Percentiles rank a stretch among this genome's conserved stretches.
Conservation (phyloP, 2,113 vertebrate genomes). For the Notechis scutatus region DNA sequence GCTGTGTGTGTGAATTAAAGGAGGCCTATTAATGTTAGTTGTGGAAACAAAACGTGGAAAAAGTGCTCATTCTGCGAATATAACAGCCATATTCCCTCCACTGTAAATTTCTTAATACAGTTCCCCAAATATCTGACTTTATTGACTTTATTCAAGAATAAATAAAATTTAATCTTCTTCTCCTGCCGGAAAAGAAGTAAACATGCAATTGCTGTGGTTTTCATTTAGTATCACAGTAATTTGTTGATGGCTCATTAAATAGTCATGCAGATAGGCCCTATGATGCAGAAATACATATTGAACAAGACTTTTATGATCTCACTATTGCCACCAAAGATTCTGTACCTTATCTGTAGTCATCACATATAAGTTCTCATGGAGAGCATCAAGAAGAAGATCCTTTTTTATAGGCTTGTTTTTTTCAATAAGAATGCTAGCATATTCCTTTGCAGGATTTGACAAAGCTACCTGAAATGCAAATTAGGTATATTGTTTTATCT, state of each 20-base stretch:
- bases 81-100: neutral
- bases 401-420: slow-evolving; percentile 78
- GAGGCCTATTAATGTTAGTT: neutral
- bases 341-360: slow-evolving; percentile 88
- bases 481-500: neutral
- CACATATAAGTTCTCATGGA: slow-evolving; percentile 78
- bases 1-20: neutral
- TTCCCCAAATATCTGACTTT: neutral
- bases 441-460: slow-evolving; percentile 62
- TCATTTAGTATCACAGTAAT: neutral
- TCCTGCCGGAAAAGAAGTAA: neutral
- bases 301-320: neutral
- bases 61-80: neutral
- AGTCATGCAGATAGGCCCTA: neutral
- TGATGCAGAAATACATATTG: neutral
- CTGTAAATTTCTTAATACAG: neutral
- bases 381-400: slow-evolving; percentile 80
- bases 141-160: neutral
- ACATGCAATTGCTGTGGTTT: neutral
- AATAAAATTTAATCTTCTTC: neutral
- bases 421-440: slow-evolving; percentile 71
- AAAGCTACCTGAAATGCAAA: slow-evolving; percentile 76
- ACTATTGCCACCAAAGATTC: fast-evolving
- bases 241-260: neutral
- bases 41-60: neutral